Evolutionary conservation across 92 coral and sea anemone genomes (phyloP), one percentile per base, ranked within the genome.

Genomic region (Phenganax marumi): DNA sequence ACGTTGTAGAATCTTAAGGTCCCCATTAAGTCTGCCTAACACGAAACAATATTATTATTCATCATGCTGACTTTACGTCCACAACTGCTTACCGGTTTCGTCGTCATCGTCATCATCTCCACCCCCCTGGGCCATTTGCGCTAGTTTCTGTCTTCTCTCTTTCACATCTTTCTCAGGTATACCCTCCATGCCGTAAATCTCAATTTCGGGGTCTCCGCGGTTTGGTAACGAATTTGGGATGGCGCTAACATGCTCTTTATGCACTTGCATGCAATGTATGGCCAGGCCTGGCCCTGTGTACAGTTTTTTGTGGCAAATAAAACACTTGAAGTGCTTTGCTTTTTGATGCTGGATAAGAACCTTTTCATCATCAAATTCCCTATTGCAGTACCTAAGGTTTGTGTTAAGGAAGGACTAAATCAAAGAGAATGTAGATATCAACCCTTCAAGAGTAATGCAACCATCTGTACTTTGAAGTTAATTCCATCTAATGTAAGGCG

Each of bases 161-260:
- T 95, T 95, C 62, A 95, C 47, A 87, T 95, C 98, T 68, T 95
- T 95, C 8, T 95, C 98, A 52, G 98, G 98, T 70, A 95, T 95
- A 10, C 98, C 98, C 71, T 95, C 98, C 98, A 95, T 95, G 64
- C 98, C 98, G 76, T 95, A 95, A 49, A 95, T 95, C 81, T 95
- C 98, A 63, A 95, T 81, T 70, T 95, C 98, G 62, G 98, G 98
- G 79, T 95, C 98, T 8, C 98, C 98, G 77, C 90, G 93, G 84
- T 91, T 92, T 18, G 98, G 98, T 23, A 95, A 68, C 1, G 98
- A 95, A 87, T 95, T 95, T 0, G 98, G 98, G 68, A 95, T 95
- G 12, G 97, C 91, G 52, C 90, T 82, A 9, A 95, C 95, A 39
- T 93, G 93, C 80, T 95, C 98, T 50, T 95, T 95, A 71, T 95